These are phyloP conservation scores for Ornithorhynchus anatinus DNA, from an alignment of 2,113 vertebrate genomes.

Conservation along the genomic window DNA sequence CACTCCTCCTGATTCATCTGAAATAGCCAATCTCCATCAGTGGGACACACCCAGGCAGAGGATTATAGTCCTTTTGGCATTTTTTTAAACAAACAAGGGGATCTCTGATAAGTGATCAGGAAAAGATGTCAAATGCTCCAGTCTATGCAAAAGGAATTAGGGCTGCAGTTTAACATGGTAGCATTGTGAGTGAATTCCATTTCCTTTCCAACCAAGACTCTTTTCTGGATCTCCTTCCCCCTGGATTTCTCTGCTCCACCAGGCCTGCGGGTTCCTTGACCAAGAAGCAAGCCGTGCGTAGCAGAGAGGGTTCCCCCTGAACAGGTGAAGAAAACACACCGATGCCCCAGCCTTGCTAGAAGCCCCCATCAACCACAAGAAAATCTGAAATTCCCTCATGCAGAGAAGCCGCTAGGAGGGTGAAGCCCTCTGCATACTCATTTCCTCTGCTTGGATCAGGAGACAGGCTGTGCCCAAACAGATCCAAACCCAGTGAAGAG, in stretches of 20 bases:
- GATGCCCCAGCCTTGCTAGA: too few species aligned
- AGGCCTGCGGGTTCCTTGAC: background rate
- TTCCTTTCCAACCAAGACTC: background rate
- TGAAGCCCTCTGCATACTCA: too few species aligned
- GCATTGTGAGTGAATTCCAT: background rate
- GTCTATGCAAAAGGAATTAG: background rate
- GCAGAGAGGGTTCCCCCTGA: background rate
- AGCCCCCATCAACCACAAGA: too few species aligned
- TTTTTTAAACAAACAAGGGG: background rate
- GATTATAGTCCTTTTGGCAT: background rate
- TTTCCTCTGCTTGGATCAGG: too few species aligned
- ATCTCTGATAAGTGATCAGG: background rate
- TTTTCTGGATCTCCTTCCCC: background rate
- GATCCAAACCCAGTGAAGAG: too few species aligned
- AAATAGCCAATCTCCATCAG: background rate
- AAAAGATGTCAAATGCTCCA: background rate
- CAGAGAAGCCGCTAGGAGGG: too few species aligned
- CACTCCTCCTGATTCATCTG: background rate
- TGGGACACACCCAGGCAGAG: background rate
- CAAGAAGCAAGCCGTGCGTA: background rate
- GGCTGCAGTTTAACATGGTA: background rate
- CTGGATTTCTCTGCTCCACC: background rate
- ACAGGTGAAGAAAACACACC: background rate
- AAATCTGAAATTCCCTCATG: too few species aligned
- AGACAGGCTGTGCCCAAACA: too few species aligned